phyloP scores from a whole-genome alignment of 2,888 invertebrate species.

The Galeruca laticollis region DNA sequence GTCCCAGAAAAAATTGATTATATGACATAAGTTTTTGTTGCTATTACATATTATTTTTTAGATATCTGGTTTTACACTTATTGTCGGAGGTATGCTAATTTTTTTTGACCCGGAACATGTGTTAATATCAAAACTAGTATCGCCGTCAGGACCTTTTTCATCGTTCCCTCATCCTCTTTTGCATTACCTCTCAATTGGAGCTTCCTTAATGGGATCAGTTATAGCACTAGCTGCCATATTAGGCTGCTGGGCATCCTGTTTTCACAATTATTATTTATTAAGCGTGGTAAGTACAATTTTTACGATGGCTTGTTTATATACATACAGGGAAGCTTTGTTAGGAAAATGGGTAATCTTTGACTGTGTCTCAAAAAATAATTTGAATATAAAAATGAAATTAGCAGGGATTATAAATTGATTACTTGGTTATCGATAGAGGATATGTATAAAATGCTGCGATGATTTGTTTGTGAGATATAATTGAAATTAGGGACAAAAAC shows the following conservation, averaged over 20 bases:
- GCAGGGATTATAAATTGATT: too few species aligned
- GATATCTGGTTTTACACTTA: conserved; percentile 79
- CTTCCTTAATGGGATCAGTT: conserved; percentile 77
- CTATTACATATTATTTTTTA: too few species aligned
- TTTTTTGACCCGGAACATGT: conserved; percentile 79
- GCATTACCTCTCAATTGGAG: conserved; percentile 80
- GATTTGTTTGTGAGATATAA: too few species aligned
- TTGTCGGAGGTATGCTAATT: conserved; percentile 79
- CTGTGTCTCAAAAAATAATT: too few species aligned
- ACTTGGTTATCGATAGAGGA: too few species aligned
- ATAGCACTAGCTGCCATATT: conserved; percentile 78
- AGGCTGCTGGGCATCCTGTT: conserved; percentile 86
- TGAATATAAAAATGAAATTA: too few species aligned
- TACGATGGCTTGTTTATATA: too few species aligned
- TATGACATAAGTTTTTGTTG: too few species aligned
- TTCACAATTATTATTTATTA: conserved; percentile 80
- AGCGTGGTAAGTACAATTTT: conserved; percentile 71
- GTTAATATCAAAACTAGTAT: conserved; percentile 78
- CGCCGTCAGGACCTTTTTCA: conserved; percentile 71
- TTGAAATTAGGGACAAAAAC: too few species aligned
- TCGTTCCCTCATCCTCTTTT: conserved; percentile 79
- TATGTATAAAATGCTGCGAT: too few species aligned
- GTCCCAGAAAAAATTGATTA: conserved; percentile 10
- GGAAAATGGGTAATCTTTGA: too few species aligned
- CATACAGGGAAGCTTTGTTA: too few species aligned